Percentiles rank a stretch among this genome's conserved stretches.
Evolutionary conservation across 2,113 vertebrate species (phyloP).

Genomic region (Merops nubicus): DNA sequence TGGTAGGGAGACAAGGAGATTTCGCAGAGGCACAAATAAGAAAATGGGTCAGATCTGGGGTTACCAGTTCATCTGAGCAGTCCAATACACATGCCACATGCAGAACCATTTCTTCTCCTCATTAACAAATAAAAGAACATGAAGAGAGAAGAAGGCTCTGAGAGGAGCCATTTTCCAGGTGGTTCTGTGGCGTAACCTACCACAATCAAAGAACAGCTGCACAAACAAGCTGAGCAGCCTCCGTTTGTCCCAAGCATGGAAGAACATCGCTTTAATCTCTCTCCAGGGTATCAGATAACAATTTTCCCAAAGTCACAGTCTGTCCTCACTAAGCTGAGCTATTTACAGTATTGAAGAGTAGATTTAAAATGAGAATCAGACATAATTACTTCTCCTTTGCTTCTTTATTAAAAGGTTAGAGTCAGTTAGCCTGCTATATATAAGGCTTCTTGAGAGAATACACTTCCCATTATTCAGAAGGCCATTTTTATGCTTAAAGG

Average conservation of each 20-base stretch:
- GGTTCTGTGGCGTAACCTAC: background rate
- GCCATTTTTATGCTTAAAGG: background rate
- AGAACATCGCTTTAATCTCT: background rate
- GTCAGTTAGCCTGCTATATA: background rate
- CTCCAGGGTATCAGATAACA: background rate
- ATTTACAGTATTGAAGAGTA: background rate
- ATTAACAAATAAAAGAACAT: background rate
- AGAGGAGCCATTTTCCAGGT: background rate
- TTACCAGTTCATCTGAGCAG: background rate
- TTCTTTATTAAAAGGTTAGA: background rate
- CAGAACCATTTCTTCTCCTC: background rate
- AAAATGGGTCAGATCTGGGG: background rate
- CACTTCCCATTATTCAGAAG: background rate
- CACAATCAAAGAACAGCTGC: fast-evolving
- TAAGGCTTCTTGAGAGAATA: background rate
- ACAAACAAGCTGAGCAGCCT: background rate
- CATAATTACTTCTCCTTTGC: background rate
- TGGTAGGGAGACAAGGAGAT: background rate
- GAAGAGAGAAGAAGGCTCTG: background rate
- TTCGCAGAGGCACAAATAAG: background rate
- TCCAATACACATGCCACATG: fast-evolving
- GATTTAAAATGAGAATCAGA: background rate
- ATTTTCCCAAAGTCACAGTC: background rate
- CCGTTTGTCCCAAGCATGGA: background rate
- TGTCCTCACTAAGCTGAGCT: background rate